Conservation (phyloP, 2,113 vertebrate species). For the Oenanthe oenanthe region DNA sequence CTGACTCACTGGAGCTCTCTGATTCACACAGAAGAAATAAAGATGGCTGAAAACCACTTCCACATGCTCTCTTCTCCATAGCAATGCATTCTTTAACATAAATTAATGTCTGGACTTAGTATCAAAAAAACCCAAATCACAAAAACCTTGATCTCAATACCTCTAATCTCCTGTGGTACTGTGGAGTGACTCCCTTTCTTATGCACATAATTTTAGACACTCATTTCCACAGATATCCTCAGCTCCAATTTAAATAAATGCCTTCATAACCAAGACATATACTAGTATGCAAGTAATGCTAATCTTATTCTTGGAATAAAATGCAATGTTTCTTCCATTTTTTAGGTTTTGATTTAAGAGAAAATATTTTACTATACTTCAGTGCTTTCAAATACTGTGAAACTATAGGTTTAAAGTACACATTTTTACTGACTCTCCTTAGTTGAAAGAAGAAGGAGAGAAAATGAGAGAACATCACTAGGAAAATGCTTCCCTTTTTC, state of each 20-base stretch:
- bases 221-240: background rate
- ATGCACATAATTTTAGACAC: accelerated
- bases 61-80: background rate
- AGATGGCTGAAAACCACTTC: background rate
- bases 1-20: conserved; percentile 91
- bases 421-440: background rate
- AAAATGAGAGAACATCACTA: background rate
- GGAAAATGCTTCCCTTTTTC: background rate
- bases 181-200: background rate
- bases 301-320: background rate
- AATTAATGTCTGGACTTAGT: background rate
- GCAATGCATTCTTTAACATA: background rate
- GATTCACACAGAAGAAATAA: conserved; percentile 36
- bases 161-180: background rate
- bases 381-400: background rate
- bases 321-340: background rate
- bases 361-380: background rate
- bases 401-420: background rate
- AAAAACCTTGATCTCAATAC: background rate
- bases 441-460: background rate
- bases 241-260: background rate
- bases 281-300: background rate
- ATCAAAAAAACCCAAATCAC: background rate
- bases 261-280: background rate
- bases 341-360: background rate